These are phyloP conservation scores for Metacarcinus magister DNA, from an alignment of 2,888 invertebrate species.

Conservation along the genomic window DNA sequence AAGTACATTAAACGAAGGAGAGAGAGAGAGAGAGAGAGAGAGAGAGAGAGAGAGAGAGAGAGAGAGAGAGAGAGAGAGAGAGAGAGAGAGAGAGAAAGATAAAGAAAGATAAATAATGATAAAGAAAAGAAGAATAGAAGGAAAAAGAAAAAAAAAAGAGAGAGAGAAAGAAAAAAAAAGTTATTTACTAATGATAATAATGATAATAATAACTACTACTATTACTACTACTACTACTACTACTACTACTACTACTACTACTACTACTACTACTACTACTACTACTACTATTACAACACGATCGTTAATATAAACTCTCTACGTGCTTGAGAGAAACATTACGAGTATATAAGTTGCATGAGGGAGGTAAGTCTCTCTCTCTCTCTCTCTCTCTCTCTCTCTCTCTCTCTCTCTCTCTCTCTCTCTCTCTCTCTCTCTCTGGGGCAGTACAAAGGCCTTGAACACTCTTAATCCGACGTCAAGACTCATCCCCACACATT, in stretches of 20 bases:
- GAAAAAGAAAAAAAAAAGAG: neutral
- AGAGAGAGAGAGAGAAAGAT: too few species aligned
- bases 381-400: neutral
- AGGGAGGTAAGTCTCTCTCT: neutral
- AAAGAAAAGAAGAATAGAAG: neutral
- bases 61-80: too few species aligned
- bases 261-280: slow-evolving; percentile 51
- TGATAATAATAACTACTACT: neutral
- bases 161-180: neutral
- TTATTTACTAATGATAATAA: neutral
- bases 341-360: too few species aligned
- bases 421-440: slow-evolving; percentile 14
- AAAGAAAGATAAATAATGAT: too few species aligned
- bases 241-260: neutral
- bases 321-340: too few species aligned
- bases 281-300: neutral
- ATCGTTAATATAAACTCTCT: too few species aligned
- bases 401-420: slow-evolving; percentile 14
- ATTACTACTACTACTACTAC: neutral
- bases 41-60: too few species aligned
- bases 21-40: neutral
- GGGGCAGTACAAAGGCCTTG: too few species aligned
- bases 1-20: neutral
- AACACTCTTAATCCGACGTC: too few species aligned
- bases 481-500: too few species aligned